phyloP scores from a whole-genome alignment of 92 coral and sea anemone species.

The Blastomussa wellsi region DNA sequence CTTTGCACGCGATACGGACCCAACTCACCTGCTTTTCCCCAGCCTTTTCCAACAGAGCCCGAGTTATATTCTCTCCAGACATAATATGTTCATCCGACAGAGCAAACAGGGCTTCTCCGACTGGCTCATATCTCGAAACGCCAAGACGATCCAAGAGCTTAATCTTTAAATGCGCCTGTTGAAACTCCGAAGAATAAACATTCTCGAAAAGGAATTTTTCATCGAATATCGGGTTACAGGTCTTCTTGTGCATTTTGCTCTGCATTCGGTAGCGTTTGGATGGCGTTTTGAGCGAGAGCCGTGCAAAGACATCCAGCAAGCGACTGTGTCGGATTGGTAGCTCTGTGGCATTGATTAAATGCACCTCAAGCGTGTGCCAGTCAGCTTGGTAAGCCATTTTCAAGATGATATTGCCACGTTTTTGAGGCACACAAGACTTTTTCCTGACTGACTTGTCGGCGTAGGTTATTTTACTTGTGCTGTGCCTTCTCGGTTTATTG shows the following conservation, averaged over 20 bases:
- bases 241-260: constrained; percentile 78
- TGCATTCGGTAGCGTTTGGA: constrained; percentile 68
- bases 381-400: constrained; percentile 45
- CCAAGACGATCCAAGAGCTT: constrained; percentile 62
- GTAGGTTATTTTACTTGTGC: neutral
- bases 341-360: constrained; percentile 75
- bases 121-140: constrained; percentile 61
- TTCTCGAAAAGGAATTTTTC: constrained; percentile 61
- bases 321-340: constrained; percentile 66
- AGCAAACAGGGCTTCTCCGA: constrained; percentile 61
- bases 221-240: constrained; percentile 86
- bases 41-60: constrained; percentile 45
- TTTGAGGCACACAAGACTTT: constrained; percentile 16
- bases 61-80: constrained; percentile 36
- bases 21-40: constrained; percentile 45
- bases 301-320: constrained; percentile 67
- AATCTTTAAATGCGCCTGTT: constrained; percentile 59
- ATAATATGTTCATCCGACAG: constrained; percentile 55
- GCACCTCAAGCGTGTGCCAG: constrained; percentile 52
- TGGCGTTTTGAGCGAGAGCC: constrained; percentile 61
- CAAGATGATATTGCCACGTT: constrained; percentile 51
- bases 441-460: constrained; percentile 3
- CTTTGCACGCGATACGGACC: constrained; percentile 7
- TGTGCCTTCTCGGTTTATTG: neutral
- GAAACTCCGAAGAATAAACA: constrained; percentile 53